Base-by-base conservation (phyloP, 1,140 invertebrate species). In the Danaus plexippus region DNA sequence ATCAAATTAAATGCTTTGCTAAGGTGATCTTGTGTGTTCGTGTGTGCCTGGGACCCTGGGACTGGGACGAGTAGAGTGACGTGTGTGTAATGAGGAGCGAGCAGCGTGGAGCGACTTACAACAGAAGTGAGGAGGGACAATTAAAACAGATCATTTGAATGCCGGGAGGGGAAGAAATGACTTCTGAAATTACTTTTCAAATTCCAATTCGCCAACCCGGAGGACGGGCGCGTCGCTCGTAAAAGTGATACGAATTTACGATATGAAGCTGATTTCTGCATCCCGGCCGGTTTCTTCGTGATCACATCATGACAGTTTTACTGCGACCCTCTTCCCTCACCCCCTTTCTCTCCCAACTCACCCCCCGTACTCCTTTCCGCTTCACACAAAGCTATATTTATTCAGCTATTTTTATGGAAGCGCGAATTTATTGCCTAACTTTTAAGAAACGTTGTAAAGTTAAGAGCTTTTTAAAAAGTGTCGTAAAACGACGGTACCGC, bases 221-320 rank as follows among this genome's bases (percentile, higher is more conserved):
- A 57, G 58, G 61, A 66, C 62, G 66, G 56, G 53, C 60, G 64
- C 60, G 50, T 45, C 54, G 63, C 67, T 76, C 73, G 69, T 76
- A 76, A 76, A 76, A 69, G 66, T 74, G 73, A 76, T 72, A 66
- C 66, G 69, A 72, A 73, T 72, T 74, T 76, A 72, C 71, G 71
- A 76, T 76, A 73, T 72, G 73, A 76, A 69, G 61, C 66, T 65
- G 64, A 74, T 67, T 66, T 66, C 63, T 64, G 58, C 60, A 57
- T 64, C 61, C 63, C 61, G 48, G 46, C 42, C 47, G 52, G 53
- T 71, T 62, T 71, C 64, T 57, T 50, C 12, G 61, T 61, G 60
- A 69, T 69, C 55, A 61, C 61, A 61, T 64, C 62, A 48, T 57
- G 66, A 56, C 64, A 60, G 56, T 67, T 72, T 70, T 67, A 72